Evolutionary conservation across 2,888 invertebrate species (phyloP).

Genomic region (Bedellia somnulentella): DNA sequence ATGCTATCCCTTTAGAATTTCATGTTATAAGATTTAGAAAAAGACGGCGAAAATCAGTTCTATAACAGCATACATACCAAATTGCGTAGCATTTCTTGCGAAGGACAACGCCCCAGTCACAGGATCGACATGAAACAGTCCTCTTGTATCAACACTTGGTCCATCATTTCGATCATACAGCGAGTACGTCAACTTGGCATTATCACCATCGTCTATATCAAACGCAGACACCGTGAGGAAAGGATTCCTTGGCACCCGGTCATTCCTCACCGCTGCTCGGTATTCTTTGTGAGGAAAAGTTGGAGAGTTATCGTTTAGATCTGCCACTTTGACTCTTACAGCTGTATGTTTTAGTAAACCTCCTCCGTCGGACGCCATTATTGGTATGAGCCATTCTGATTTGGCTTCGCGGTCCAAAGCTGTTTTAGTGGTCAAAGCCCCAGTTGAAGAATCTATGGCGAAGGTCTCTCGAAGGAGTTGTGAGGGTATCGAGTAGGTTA

Average conservation of each 20-base stretch:
- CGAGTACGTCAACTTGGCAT: constrained; percentile 73
- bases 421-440: constrained; percentile 69
- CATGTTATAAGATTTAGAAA: too few species aligned
- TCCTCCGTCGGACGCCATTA: constrained; percentile 82
- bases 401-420: constrained; percentile 75
- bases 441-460: constrained; percentile 69
- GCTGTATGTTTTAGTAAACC: constrained; percentile 74
- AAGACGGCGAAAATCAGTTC: too few species aligned
- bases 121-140: constrained; percentile 74
- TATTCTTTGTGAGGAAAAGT: constrained; percentile 76
- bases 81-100: constrained; percentile 61
- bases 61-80: too few species aligned
- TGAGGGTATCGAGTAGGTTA: constrained; percentile 80
- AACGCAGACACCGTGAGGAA: constrained; percentile 56
- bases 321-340: constrained; percentile 78
- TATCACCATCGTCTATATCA: constrained; percentile 78
- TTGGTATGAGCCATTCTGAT: constrained; percentile 62
- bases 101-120: constrained; percentile 74
- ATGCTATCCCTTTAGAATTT: too few species aligned
- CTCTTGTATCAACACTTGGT: constrained; percentile 56
- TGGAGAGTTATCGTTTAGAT: constrained; percentile 85
- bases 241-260: constrained; percentile 27
- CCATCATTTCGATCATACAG: constrained; percentile 66
- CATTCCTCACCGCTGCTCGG: constrained; percentile 68
- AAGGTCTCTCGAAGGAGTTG: constrained; percentile 72